phyloP scores from a whole-genome alignment of 2,113 vertebrate species.

The Forbesichthys papilliferus region DNA sequence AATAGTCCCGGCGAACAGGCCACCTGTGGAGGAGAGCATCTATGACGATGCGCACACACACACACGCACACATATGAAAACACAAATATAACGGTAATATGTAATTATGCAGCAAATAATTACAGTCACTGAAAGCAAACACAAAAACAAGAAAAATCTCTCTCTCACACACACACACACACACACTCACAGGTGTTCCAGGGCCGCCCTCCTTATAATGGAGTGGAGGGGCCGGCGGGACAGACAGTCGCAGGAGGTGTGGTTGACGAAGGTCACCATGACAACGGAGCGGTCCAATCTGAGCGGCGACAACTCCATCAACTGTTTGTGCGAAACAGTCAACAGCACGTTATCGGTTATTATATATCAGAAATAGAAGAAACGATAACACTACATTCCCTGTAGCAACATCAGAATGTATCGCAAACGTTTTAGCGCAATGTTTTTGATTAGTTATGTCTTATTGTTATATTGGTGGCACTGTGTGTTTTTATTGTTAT shows the following conservation, averaged over 20 bases:
- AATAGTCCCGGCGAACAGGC: constrained; percentile 60
- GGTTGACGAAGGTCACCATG: constrained; percentile 74
- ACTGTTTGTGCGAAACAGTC: constrained; percentile 35
- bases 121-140: neutral
- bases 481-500: too few relatives aligned
- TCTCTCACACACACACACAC: neutral
- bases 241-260: constrained; percentile 71
- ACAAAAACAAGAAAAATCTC: neutral
- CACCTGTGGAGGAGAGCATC: constrained; percentile 66
- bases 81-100: neutral
- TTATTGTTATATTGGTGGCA: too few relatives aligned
- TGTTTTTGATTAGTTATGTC: too few relatives aligned
- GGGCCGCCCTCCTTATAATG: constrained; percentile 69
- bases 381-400: neutral
- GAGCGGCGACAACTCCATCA: constrained; percentile 66
- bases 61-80: neutral
- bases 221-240: constrained; percentile 66
- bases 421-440: too few relatives aligned
- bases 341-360: neutral
- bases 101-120: neutral
- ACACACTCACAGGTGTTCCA: constrained; percentile 41
- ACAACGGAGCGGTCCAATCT: constrained; percentile 52
- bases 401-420: too few relatives aligned
- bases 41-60: constrained; percentile 23
- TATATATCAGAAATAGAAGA: neutral